A percentile compares a stretch with the other conserved stretches of the same genome.
phyloP scores from a whole-genome alignment of 2,797 vertebrate genomes.

The Anabacerthia variegaticeps region DNA sequence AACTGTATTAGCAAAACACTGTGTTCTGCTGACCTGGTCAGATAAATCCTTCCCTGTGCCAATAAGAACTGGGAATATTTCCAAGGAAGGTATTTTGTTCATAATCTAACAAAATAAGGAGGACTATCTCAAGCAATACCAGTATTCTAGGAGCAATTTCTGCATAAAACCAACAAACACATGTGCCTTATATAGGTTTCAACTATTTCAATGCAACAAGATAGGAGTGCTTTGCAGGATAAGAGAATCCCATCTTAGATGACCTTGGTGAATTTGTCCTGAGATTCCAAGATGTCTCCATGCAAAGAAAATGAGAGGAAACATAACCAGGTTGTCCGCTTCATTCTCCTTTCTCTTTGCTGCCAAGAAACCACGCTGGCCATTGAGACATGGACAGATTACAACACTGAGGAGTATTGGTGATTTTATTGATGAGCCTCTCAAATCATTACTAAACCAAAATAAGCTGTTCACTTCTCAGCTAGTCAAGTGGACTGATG shows the following conservation, averaged over 20 bases:
- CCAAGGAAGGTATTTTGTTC: background rate
- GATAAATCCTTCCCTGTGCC: background rate
- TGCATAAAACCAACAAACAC: background rate
- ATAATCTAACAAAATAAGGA: background rate
- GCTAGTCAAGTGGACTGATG: slow-evolving; percentile 70
- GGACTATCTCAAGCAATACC: background rate
- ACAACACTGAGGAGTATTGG: slow-evolving; percentile 50
- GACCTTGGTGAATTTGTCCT: slow-evolving; percentile 18
- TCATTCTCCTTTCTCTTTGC: background rate
- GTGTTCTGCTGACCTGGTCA: background rate
- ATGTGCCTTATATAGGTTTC: background rate
- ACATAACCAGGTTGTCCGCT: background rate
- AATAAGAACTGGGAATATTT: background rate
- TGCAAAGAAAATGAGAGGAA: background rate
- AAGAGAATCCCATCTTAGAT: background rate
- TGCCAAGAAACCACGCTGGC: background rate
- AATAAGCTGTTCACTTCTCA: slow-evolving; percentile 70
- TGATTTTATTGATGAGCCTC: slow-evolving; percentile 75
- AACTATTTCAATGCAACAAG: background rate
- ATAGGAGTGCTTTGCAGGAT: background rate
- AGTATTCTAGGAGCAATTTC: background rate
- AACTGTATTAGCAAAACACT: background rate
- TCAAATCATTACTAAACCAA: slow-evolving; percentile 74
- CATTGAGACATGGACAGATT: slow-evolving; percentile 51
- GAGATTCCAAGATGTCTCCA: background rate